Evolutionary conservation across 2,797 vertebrate genomes (phyloP), one percentile per base, ranked within the genome.

Genomic region (Falco peregrinus): DNA sequence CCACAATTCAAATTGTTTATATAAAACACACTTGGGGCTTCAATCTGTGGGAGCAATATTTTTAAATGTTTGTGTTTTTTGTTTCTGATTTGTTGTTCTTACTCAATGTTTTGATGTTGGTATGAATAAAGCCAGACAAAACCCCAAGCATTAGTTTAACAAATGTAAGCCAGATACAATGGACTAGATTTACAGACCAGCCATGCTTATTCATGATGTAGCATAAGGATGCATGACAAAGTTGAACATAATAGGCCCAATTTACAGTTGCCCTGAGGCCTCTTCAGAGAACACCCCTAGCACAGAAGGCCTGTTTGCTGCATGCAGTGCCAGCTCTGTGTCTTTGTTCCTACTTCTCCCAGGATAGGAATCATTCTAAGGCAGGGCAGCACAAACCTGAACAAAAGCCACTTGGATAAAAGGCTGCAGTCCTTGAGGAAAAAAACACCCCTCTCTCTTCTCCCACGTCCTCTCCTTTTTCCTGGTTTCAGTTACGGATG

Each of bases 91-190:
- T 95, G 68, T 83, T 96, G 92, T 92, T 95, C 86, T 96, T 90
- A 84, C 86, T 95, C 92, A 89, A 28, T 92, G 95, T 96, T 96
- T 94, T 71, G 71, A 87, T 93, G 84, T 54, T 86, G 91, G 92
- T 69, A 95, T 79, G 93, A 92, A 87, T 90, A 94, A 96, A 97
- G 67, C 61, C 96, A 97, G 96, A 97, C 64, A 92, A 96, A 96
- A 68, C 1, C 75, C 87, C 92, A 95, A 71, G 85, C 68, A 92
- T 73, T 31, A 93, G 88, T 95, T 95, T 93, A 97, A 96, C 81
- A 95, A 98, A 97, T 96, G 70, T 65, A 96, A 97, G 90, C 87
- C 97, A 96, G 93, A 96, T 43, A 93, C 90, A 92, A 54, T 35
- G 60, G 86, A 71, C 26, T 64, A 82, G 68, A 90, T 85, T 71